These are phyloP conservation scores for Noctua janthina DNA, from an alignment of 2,888 invertebrate genomes.

Conservation along the genomic window DNA sequence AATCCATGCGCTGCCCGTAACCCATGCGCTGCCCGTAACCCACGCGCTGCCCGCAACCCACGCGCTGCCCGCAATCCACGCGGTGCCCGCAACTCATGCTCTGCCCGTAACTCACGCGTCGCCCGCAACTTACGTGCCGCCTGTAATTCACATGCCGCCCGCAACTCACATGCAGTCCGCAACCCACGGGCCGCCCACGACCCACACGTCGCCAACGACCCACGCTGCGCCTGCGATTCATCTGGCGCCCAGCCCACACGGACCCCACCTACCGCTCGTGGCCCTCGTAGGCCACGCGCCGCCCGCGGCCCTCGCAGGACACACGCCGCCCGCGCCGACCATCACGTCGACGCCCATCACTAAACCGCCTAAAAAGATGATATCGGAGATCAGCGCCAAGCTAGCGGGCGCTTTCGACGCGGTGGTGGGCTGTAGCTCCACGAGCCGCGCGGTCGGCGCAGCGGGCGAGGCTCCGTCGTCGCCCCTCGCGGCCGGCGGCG, in stretches of 20 bases:
- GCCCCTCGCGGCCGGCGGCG: conserved; percentile 71
- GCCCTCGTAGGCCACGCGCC: neutral
- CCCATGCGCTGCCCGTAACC: neutral
- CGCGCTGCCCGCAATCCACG: neutral
- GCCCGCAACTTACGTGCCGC: conserved; percentile 5
- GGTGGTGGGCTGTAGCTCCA: conserved; percentile 69
- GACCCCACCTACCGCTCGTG: neutral
- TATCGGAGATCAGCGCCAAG: conserved; percentile 86
- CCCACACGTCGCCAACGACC: conserved; percentile 7
- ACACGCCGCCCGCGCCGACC: conserved; percentile 52
- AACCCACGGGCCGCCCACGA: neutral
- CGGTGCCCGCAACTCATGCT: conserved; percentile 22
- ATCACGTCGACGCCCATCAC: conserved; percentile 79
- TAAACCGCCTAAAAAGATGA: conserved; percentile 86
- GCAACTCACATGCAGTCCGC: conserved; percentile 28
- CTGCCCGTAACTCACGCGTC: conserved; percentile 25
- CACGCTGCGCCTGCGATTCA: neutral
- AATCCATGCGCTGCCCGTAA: neutral
- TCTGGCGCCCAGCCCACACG: neutral
- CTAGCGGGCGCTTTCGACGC: conserved; percentile 82
- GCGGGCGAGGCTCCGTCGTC: conserved; percentile 61
- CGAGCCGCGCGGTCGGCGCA: conserved; percentile 43
- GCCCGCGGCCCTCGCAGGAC: conserved; percentile 47
- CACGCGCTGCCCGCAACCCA: neutral
- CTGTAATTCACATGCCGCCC: conserved; percentile 20